These are phyloP conservation scores for Charina bottae DNA, from an alignment of 2,113 vertebrate species.

Conservation along the genomic window DNA sequence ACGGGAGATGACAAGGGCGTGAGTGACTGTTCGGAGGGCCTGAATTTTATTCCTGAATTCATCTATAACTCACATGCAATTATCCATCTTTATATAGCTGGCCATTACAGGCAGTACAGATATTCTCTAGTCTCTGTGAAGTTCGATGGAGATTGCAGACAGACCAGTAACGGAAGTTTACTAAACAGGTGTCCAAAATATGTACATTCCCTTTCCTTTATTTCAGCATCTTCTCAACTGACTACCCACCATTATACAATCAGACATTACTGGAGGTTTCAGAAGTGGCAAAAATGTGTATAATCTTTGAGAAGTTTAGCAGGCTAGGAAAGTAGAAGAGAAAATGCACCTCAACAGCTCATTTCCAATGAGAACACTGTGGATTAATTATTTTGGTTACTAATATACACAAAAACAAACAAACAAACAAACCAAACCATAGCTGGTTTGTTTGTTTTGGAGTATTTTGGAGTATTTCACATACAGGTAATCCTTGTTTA, in stretches of 20 bases:
- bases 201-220: not conserved
- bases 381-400: not conserved
- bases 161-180: not conserved
- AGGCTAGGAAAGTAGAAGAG: not conserved
- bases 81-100: not conserved
- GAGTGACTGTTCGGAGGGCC: too few species aligned
- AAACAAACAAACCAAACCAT: not conserved
- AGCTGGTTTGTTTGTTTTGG: not conserved
- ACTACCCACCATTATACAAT: not conserved
- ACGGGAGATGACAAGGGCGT: too few species aligned
- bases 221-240: not conserved
- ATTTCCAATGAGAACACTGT: not conserved
- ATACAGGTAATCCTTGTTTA: not conserved
- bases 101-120: not conserved
- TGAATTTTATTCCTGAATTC: not conserved
- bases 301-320: not conserved
- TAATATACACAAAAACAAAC: not conserved
- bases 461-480: not conserved
- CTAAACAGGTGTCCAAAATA: not conserved
- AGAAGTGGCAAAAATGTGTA: not conserved
- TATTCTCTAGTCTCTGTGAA: not conserved
- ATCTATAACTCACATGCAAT: not conserved
- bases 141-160: not conserved
- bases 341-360: not conserved
- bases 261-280: not conserved